phyloP scores from a whole-genome alignment of 2,113 vertebrate species.

The Coturnix japonica region DNA sequence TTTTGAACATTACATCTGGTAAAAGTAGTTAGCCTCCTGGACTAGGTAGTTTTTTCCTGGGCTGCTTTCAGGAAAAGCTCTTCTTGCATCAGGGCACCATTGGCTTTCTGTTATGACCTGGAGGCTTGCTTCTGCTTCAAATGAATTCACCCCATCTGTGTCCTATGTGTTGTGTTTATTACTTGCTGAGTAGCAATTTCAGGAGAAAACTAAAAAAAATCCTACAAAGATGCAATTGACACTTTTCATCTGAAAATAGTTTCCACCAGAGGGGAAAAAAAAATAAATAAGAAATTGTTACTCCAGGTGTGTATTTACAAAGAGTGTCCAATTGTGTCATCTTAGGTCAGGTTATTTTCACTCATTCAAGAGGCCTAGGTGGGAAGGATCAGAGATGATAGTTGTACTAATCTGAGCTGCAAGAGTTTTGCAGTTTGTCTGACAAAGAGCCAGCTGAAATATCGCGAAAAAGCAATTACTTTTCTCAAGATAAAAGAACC shows the following conservation, averaged over 20 bases:
- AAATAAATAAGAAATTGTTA: neutral
- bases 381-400: neutral
- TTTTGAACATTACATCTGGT: neutral
- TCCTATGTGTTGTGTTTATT: neutral
- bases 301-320: neutral
- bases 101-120: neutral
- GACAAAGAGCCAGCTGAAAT: neutral
- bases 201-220: neutral
- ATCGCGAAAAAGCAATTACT: neutral
- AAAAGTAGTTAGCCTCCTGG: neutral
- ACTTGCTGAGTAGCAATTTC: neutral
- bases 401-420: neutral
- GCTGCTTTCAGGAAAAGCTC: neutral
- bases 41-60: neutral
- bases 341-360: constrained; percentile 1
- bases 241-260: neutral
- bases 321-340: neutral
- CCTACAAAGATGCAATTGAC: neutral
- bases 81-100: fast-evolving
- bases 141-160: neutral
- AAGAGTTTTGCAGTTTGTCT: neutral
- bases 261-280: neutral
- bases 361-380: neutral
- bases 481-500: neutral
- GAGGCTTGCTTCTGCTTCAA: neutral